Conservation (phyloP, 2,797 vertebrate genomes). For the Clarias fuscus region DNA sequence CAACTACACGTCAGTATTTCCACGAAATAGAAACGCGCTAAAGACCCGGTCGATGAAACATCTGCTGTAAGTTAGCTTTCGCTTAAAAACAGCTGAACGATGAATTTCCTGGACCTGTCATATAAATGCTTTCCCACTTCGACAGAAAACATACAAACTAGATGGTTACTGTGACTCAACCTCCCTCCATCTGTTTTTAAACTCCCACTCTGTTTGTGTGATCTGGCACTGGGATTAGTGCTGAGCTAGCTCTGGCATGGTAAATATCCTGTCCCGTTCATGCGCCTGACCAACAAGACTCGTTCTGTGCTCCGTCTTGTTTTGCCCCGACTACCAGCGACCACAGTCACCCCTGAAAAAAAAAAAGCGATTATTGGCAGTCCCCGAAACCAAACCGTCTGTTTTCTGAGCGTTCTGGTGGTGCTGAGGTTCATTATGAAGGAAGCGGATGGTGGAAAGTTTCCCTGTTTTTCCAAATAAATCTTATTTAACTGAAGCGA, state of each 20-base stretch:
- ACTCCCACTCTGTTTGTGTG: constrained; percentile 36
- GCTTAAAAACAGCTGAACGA: not conserved
- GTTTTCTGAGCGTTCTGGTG: constrained; percentile 56
- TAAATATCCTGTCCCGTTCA: constrained; percentile 38
- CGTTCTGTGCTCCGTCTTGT: constrained; percentile 17
- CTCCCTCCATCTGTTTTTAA: constrained; percentile 13
- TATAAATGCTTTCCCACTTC: constrained; percentile 4
- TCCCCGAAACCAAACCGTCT: constrained; percentile 52
- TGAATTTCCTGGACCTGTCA: constrained; percentile 8
- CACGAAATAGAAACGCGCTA: not conserved
- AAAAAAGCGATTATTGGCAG: constrained; percentile 20
- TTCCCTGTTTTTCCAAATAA: constrained; percentile 80
- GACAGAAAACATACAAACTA: constrained; percentile 17
- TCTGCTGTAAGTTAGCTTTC: constrained; percentile 10
- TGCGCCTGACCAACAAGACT: constrained; percentile 31
- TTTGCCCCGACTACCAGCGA: not conserved
- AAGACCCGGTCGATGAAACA: constrained; percentile 5
- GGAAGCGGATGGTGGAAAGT: constrained; percentile 76
- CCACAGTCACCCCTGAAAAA: constrained; percentile 24
- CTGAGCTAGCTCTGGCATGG: constrained; percentile 41
- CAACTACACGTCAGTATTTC: not conserved
- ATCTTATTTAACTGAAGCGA: constrained; percentile 70
- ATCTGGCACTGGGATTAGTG: constrained; percentile 34
- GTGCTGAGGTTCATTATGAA: constrained; percentile 74
- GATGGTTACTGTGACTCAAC: constrained; percentile 28